Evolutionary conservation across 2,797 vertebrate species (phyloP).

Genomic region (Uromys caudimaculatus): DNA sequence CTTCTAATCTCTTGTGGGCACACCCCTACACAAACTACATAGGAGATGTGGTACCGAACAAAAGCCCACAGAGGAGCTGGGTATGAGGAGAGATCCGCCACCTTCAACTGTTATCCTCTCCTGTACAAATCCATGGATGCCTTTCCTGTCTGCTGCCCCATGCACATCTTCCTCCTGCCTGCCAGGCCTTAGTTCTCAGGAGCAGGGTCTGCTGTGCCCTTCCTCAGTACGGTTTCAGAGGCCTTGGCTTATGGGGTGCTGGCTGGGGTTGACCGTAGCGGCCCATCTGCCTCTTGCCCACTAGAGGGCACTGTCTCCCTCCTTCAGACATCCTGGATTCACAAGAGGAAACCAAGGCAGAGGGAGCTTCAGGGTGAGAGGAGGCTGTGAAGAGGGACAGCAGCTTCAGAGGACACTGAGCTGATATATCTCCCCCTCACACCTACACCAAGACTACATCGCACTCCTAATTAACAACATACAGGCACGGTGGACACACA

Average conservation of each 20-base stretch:
- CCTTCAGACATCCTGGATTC: slow-evolving; percentile 18
- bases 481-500: background rate
- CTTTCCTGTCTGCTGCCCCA: background rate
- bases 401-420: background rate
- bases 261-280: background rate
- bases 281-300: background rate
- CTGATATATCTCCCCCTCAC: background rate
- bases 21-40: background rate
- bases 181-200: background rate
- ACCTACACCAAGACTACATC: background rate
- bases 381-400: background rate
- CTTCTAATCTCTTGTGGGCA: background rate
- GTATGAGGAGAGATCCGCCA: background rate
- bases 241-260: background rate
- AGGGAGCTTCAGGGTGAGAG: background rate
- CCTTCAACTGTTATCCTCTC: background rate
- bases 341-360: background rate
- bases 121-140: background rate
- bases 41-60: background rate
- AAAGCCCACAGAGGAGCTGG: background rate
- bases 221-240: background rate
- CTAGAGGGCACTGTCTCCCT: slow-evolving; percentile 66
- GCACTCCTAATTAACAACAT: background rate
- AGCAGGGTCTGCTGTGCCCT: background rate
- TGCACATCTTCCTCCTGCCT: background rate